phyloP scores from a whole-genome alignment of 2,888 invertebrate species.

The Euproctis similis region DNA sequence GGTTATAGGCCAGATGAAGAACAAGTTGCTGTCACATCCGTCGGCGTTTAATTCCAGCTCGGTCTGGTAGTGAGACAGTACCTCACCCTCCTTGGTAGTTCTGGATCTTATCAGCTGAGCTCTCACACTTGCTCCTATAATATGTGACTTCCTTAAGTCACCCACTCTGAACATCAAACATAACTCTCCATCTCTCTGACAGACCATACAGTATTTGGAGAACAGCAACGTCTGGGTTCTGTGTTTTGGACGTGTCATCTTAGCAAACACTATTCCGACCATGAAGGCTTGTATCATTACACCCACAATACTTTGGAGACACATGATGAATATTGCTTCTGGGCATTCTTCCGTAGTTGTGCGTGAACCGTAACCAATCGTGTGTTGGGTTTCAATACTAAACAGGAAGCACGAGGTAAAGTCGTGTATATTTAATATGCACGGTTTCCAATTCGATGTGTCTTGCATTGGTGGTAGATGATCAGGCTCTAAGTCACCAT shows the following conservation, averaged over 20 bases:
- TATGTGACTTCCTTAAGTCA: conserved; percentile 92
- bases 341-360: conserved; percentile 92
- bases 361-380: conserved; percentile 91
- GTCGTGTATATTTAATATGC: conserved; percentile 85
- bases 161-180: conserved; percentile 92
- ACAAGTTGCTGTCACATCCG: conserved; percentile 87
- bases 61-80: conserved; percentile 86
- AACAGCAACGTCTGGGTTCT: conserved; percentile 92
- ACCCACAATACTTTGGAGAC: conserved; percentile 90
- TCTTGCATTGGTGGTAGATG: conserved; percentile 72
- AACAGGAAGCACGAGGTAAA: conserved; percentile 93
- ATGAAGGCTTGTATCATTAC: conserved; percentile 87
- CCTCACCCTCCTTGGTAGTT: conserved; percentile 90
- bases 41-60: conserved; percentile 83
- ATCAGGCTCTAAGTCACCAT: conserved; percentile 85
- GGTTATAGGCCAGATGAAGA: conserved; percentile 95
- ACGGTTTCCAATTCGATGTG: conserved; percentile 81
- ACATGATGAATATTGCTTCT: conserved; percentile 92
- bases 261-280: conserved; percentile 92
- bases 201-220: conserved; percentile 88
- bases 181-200: conserved; percentile 87
- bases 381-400: conserved; percentile 94
- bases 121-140: conserved; percentile 90
- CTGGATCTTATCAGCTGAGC: conserved; percentile 88
- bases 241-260: conserved; percentile 93